Base-by-base conservation (phyloP, 2,888 invertebrate species). In the Blera fallax region DNA sequence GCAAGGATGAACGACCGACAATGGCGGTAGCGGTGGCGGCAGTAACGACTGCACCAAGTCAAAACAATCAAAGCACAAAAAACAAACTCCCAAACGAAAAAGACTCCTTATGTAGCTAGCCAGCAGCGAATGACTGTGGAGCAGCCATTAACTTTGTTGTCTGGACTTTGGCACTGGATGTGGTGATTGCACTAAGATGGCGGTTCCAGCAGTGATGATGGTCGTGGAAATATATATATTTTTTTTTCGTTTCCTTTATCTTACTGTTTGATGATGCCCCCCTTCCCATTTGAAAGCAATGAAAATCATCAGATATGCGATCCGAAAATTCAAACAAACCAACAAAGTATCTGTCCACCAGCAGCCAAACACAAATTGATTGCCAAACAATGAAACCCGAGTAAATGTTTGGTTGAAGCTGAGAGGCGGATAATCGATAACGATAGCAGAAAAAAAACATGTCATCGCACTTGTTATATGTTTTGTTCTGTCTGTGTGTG, bases 1-100 rank as follows among this genome's bases (percentile, higher is more conserved):
- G 18, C 27, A 79, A 84, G 74, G 84, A 84, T 84, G 84, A 84
- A 84, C 65, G 84, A 84, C 84, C 84, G 83, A 56, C 73, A 48
- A 32, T 73, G 67, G 32, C 58, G 45, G n/a, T n/a, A n/a, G 62
- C n/a, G 56, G 54, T 14, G 65, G 34, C 34, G 14, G 43, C 65
- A 34, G 32, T 70, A 56, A 24, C 18, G 45, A 37, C 45, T 54
- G 52, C 62, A 78, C 16, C 84, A 52, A 84, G 69, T 79, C 79
- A 79, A 84, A 84, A 84, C 84, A 84, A 79, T 83, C 74, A 65
- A 84, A 70, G 54, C 18, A 52, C 45, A 60, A 76, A 65, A 62
- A 24, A 48, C 21, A 62, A n/a, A n/a, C n/a, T 24, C 62, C 37
- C 18, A 34, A 78, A 58, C 67, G 54, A 64, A 82, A 24, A 48